phyloP scores from a whole-genome alignment of 2,797 vertebrate species.

The Agapornis canus region DNA sequence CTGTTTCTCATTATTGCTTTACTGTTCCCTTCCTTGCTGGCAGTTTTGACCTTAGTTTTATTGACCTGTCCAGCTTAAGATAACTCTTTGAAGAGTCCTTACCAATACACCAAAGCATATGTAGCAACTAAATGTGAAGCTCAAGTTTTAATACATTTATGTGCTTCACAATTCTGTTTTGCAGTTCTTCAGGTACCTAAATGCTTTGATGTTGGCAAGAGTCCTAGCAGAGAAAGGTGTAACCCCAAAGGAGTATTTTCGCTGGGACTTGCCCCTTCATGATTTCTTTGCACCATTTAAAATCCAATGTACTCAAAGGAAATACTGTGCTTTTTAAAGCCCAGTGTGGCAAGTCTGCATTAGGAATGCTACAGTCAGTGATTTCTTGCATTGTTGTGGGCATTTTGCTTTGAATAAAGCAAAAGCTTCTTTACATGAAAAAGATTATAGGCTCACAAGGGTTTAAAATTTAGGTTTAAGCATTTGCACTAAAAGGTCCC shows the following conservation, averaged over 20 bases:
- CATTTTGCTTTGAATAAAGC: neutral
- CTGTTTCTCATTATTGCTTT: neutral
- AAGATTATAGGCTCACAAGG: neutral
- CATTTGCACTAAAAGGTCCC: neutral
- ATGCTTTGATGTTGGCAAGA: neutral
- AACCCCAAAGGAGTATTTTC: neutral
- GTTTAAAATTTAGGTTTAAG: constrained; percentile 19
- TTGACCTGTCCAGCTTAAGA: neutral
- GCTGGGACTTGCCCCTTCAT: neutral
- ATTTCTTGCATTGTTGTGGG: neutral
- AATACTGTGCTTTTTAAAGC: neutral
- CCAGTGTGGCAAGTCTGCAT: neutral
- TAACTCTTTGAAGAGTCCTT: neutral
- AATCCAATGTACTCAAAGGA: neutral
- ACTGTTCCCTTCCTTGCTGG: neutral
- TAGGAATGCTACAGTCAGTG: neutral
- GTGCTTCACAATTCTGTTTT: neutral
- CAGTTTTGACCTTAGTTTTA: neutral
- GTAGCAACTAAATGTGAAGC: neutral
- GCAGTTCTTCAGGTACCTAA: neutral
- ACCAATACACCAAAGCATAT: neutral
- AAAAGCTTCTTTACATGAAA: constrained; percentile 22
- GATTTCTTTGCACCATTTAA: neutral
- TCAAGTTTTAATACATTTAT: neutral
- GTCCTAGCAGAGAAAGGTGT: neutral